These are phyloP conservation scores for Tursiops truncatus DNA, from an alignment of 2,113 vertebrate species.

Conservation along the genomic window DNA sequence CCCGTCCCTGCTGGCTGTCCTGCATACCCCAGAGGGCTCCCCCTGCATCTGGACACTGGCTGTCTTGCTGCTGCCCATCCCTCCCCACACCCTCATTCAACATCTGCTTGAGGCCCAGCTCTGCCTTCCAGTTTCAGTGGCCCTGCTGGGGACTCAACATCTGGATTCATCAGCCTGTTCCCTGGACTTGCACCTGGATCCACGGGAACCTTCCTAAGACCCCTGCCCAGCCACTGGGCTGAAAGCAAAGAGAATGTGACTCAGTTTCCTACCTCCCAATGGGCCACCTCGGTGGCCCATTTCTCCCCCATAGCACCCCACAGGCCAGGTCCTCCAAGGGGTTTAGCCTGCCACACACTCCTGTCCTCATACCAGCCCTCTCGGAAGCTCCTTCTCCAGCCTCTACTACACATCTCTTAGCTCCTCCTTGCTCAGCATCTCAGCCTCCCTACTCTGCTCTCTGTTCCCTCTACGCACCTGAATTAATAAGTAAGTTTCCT, in stretches of 20 bases:
- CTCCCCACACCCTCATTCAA: not conserved
- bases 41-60: not conserved
- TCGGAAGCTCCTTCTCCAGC: not conserved
- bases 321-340: not conserved
- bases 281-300: not conserved
- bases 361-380: not conserved
- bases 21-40: not conserved
- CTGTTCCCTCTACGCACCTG: not conserved
- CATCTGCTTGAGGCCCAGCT: slow-evolving; percentile 40
- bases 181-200: not conserved
- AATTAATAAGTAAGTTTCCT: not conserved
- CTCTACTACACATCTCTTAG: not conserved
- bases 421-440: not conserved
- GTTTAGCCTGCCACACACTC: not conserved
- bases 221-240: not conserved
- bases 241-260: not conserved
- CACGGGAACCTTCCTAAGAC: not conserved
- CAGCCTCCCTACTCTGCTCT: not conserved
- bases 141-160: not conserved
- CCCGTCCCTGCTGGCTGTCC: not conserved
- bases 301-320: not conserved
- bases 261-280: not conserved
- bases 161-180: not conserved
- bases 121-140: slow-evolving; percentile 12
- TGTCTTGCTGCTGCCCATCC: not conserved